Evolutionary conservation across 2,113 vertebrate genomes (phyloP).

Genomic region (Anolis carolinensis): DNA sequence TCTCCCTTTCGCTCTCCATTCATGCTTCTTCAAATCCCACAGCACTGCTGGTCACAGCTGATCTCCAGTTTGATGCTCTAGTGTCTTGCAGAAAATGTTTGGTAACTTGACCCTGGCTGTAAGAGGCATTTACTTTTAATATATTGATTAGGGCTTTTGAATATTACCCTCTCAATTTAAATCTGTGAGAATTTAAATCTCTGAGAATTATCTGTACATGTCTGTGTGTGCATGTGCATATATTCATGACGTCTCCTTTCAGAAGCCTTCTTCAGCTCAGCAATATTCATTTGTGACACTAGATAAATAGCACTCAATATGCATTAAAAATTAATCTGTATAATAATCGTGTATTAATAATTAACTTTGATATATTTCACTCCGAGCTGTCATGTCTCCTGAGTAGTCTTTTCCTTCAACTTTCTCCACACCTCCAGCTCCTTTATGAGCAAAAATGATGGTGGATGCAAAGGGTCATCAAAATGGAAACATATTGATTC

Average conservation of each 20-base stretch:
- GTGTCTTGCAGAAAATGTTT: not conserved
- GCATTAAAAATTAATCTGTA: constrained; percentile 24
- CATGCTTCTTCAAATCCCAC: too few relatives aligned
- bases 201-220: not conserved
- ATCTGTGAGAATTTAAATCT: not conserved
- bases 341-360: constrained; percentile 25
- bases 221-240: not conserved
- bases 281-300: not conserved
- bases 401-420: not conserved
- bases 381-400: not conserved
- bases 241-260: not conserved
- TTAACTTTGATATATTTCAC: constrained; percentile 1
- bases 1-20: too few relatives aligned
- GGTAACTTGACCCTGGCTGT: not conserved
- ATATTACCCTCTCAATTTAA: not conserved
- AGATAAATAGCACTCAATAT: constrained; percentile 23
- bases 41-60: too few relatives aligned
- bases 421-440: not conserved
- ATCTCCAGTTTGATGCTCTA: too few relatives aligned
- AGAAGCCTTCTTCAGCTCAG: not conserved
- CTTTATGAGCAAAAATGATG: not conserved
- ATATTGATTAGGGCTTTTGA: not conserved
- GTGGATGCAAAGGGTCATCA: not conserved
- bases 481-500: not conserved
- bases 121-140: not conserved